Base-by-base conservation (phyloP, 1,140 invertebrate species). In the Bilobella aurantiaca region DNA sequence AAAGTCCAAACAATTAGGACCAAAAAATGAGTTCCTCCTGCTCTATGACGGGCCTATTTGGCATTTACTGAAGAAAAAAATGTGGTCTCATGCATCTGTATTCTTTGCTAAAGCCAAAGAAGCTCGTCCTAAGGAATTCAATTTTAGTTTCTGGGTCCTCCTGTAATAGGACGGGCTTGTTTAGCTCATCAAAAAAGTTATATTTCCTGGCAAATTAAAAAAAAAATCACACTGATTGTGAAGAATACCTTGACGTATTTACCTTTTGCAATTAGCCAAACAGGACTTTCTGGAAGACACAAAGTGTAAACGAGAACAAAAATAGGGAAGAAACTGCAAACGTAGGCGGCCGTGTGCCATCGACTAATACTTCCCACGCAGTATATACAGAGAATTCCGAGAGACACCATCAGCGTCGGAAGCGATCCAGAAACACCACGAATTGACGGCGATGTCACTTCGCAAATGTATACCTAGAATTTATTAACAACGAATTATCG, bases 281-380 rank as follows among this genome's bases (percentile, higher is more conserved):
- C 76, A 1, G 87, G 88, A 18, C 86, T 84, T 77, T 90, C 88
- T 0, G 87, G 86, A 25, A 89, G 75, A 0, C 83, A 75, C 1
- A 82, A 34, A 56, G 78, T 75, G 1, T 81, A 73, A 14, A 83
- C 76, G 1, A 85, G 72, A 3, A 82, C 73, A 8, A 85, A 75
- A n/a, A 83, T 71, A 3, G 85, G 82, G 63, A 87, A 81, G 0
- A 81, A 69, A 29, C 81, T 78, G 57, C 84, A 85, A 8, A 87
- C 75, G 1, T 83, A 68, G 2, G 86, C 85, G 29, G 89, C 80
- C 3, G 53, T 59, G 21, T 68, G 53, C 68, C 66, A 69, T 14
- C 46, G 8, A 2, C 68, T 2, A 49, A 71, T 42, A 14, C 66
- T 65, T 16, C 75, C 68, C 25, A 66, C n/a, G 37, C 75, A 57